phyloP scores from a whole-genome alignment of 64 coral and sea anemone species.

The Stichodactyla mertensii region DNA sequence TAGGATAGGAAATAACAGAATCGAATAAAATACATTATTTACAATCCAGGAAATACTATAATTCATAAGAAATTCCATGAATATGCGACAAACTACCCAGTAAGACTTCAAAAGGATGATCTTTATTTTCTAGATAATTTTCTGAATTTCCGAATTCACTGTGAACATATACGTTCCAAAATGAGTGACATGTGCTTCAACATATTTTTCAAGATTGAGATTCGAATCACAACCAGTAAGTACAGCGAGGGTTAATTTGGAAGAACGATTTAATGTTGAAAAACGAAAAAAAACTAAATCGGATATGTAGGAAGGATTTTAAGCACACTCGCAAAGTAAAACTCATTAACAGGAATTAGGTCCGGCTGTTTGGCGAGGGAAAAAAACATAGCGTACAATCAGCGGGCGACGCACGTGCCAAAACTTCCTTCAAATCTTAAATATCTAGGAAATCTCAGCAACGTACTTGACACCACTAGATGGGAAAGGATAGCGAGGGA shows the following conservation, averaged over 20 bases:
- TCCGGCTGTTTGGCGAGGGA: neutral
- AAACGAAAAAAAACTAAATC: neutral
- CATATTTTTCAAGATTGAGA: too few relatives aligned
- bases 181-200: too few relatives aligned
- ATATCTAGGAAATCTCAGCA: neutral
- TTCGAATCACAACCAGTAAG: too few relatives aligned
- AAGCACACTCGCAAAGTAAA: neutral
- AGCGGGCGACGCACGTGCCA: neutral
- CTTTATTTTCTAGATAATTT: too few relatives aligned
- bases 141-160: too few relatives aligned
- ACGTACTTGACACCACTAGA: neutral
- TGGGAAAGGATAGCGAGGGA: neutral
- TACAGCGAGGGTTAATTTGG: neutral
- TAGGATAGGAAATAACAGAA: too few relatives aligned
- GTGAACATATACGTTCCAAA: too few relatives aligned
- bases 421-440: neutral
- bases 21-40: too few relatives aligned
- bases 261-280: neutral
- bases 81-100: too few relatives aligned
- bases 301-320: neutral
- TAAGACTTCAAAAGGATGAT: too few relatives aligned
- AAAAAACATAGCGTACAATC: neutral
- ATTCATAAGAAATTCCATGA: too few relatives aligned
- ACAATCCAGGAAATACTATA: too few relatives aligned
- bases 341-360: slow-evolving; percentile 1